A percentile compares a stretch with the other conserved stretches of the same genome.
phyloP scores from a whole-genome alignment of 2,113 vertebrate genomes.

The Poeciliopsis turrubarensis region DNA sequence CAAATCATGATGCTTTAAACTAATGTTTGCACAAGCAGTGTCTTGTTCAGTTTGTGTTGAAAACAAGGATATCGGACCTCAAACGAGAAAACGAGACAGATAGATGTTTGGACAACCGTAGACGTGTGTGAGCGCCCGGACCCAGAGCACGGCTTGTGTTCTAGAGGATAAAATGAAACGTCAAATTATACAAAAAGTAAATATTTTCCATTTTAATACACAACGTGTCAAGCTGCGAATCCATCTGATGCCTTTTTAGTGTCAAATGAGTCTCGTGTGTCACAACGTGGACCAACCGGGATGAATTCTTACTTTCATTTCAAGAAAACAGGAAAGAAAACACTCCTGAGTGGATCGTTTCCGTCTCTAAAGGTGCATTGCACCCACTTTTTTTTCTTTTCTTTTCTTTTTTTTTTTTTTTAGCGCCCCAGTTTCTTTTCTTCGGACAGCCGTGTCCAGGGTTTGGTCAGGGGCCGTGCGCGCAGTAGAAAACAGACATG shows the following conservation, averaged over 20 bases:
- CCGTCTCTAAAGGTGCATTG: conserved; percentile 22
- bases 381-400: background rate
- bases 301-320: conserved; percentile 18
- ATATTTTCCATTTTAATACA: background rate
- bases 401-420: too few relatives aligned
- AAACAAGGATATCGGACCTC: conserved; percentile 18
- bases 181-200: background rate
- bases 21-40: conserved; percentile 31
- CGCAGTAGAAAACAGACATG: conserved; percentile 42
- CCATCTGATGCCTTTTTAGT: background rate
- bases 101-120: background rate
- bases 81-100: background rate
- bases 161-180: background rate
- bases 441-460: conserved; percentile 29
- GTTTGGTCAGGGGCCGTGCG: conserved; percentile 33
- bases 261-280: too few relatives aligned
- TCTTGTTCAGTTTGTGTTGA: background rate
- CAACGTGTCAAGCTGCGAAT: background rate
- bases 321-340: conserved; percentile 5
- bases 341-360: conserved; percentile 25
- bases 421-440: conserved; percentile 8
- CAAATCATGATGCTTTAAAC: conserved; percentile 12
- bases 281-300: background rate
- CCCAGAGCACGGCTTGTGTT: conserved; percentile 26
- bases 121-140: background rate